phyloP scores from a whole-genome alignment of 2,797 vertebrate species.

The Limnodromus scolopaceus region DNA sequence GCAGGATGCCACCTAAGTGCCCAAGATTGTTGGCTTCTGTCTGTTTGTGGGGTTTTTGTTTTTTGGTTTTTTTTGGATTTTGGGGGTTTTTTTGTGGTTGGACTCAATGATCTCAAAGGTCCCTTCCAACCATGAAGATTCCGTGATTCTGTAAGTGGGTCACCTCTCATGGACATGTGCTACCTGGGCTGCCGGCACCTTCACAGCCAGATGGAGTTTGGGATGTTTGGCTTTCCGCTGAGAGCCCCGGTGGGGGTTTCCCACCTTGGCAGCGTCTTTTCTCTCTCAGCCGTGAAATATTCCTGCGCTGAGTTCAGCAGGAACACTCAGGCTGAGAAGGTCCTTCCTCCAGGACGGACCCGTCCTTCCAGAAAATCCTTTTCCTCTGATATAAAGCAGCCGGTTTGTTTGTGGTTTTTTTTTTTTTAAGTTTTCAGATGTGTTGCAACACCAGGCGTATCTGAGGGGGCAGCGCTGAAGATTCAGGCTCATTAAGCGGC shows the following conservation, averaged over 20 bases:
- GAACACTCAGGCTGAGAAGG: neutral
- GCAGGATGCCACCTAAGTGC: accelerated
- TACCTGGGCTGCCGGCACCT: neutral
- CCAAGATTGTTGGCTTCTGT: no score
- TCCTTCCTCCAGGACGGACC: neutral
- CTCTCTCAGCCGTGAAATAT: conserved; percentile 24
- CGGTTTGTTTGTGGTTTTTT: neutral
- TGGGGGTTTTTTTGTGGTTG: no score
- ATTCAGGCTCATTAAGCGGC: conserved; percentile 8
- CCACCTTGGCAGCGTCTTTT: neutral
- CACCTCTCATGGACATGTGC: neutral
- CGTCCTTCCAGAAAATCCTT: neutral
- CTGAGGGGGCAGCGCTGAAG: neutral
- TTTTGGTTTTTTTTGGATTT: no score
- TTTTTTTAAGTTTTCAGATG: neutral
- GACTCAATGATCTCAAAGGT: no score
- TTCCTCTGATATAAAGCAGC: neutral
- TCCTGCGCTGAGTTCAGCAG: conserved; percentile 6
- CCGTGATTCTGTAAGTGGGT: neutral
- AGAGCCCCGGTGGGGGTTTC: neutral
- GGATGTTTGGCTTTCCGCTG: conserved; percentile 3
- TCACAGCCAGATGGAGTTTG: conserved; percentile 16
- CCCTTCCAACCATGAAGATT: no score
- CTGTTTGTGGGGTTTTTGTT: no score
- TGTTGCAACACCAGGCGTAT: neutral